Conservation (phyloP, 1,140 invertebrate species). For the Triops cancriformis region DNA sequence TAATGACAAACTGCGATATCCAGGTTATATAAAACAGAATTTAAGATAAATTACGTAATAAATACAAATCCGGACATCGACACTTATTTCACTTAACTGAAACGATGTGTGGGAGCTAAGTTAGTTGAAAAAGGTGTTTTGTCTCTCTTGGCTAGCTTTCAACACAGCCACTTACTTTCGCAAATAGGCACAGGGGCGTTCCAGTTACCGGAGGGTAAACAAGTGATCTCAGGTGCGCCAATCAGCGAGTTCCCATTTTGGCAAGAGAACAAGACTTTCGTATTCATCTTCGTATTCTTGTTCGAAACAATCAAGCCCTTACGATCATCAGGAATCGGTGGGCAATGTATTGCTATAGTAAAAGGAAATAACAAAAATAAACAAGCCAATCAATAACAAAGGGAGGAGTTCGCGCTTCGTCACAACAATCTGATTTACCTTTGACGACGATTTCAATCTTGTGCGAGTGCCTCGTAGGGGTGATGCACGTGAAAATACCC, state of each 20-base stretch:
- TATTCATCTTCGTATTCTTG: slow-evolving; percentile 61
- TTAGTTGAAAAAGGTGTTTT: too few relatives aligned
- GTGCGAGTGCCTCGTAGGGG: slow-evolving; percentile 67
- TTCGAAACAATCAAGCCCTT: slow-evolving; percentile 60
- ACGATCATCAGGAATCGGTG: slow-evolving; percentile 50
- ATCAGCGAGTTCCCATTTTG: slow-evolving; percentile 71
- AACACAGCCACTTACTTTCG: slow-evolving; percentile 52
- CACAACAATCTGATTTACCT: slow-evolving; percentile 42
- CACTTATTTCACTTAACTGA: too few relatives aligned
- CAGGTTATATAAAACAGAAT: too few relatives aligned
- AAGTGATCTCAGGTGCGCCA: slow-evolving; percentile 59
- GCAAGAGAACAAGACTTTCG: slow-evolving; percentile 63
- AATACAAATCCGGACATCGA: too few relatives aligned
- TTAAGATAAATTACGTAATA: too few relatives aligned
- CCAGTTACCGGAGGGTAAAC: slow-evolving; percentile 74
- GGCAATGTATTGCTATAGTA: slow-evolving; percentile 60
- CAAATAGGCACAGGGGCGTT: slow-evolving; percentile 67
- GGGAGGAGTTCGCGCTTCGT: background rate
- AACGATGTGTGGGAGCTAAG: too few relatives aligned
- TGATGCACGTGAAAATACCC: slow-evolving; percentile 68
- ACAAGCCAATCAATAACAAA: background rate
- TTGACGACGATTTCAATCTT: slow-evolving; percentile 67
- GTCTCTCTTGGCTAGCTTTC: too few relatives aligned
- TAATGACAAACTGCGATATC: too few relatives aligned
- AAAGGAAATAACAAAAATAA: background rate